A percentile compares a stretch with the other conserved stretches of the same genome.
Conservation (phyloP, 2,113 vertebrate genomes). For the Anas platyrhynchos region DNA sequence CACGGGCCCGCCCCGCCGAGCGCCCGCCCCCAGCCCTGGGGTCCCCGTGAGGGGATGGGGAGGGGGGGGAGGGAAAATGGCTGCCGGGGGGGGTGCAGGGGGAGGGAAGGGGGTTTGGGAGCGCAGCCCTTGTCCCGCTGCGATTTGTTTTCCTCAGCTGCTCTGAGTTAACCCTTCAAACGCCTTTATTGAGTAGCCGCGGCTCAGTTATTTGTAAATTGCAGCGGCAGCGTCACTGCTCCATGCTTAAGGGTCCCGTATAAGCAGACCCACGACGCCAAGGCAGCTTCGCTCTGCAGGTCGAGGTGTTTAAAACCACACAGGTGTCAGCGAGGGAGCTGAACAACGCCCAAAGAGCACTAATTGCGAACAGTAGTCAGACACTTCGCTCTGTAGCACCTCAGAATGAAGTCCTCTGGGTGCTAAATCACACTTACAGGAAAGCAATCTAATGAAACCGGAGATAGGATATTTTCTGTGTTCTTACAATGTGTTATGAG, state of each 20-base stretch:
- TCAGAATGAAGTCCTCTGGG: background rate
- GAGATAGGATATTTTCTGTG: background rate
- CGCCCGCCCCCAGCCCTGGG: background rate
- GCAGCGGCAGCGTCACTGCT: background rate
- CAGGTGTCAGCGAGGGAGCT: background rate
- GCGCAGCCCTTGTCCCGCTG: no score
- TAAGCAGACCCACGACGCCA: accelerated
- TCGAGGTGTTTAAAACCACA: background rate
- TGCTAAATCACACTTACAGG: background rate
- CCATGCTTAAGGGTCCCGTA: accelerated
- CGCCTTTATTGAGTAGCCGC: accelerated
- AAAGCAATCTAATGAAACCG: background rate
- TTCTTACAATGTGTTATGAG: accelerated
- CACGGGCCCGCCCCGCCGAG: background rate
- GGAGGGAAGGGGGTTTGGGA: no score
- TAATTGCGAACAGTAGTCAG: background rate
- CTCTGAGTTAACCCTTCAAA: background rate
- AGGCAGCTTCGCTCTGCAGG: background rate
- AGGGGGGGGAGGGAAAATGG: no score
- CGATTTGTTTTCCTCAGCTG: no score
- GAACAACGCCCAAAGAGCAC: accelerated
- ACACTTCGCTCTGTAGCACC: background rate
- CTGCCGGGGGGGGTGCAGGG: no score
- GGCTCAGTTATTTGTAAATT: background rate
- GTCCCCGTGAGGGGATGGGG: no score